A percentile compares a stretch with the other conserved stretches of the same genome.
Evolutionary conservation across 2,888 invertebrate species (phyloP).

Genomic region (Scaeva pyrastri): DNA sequence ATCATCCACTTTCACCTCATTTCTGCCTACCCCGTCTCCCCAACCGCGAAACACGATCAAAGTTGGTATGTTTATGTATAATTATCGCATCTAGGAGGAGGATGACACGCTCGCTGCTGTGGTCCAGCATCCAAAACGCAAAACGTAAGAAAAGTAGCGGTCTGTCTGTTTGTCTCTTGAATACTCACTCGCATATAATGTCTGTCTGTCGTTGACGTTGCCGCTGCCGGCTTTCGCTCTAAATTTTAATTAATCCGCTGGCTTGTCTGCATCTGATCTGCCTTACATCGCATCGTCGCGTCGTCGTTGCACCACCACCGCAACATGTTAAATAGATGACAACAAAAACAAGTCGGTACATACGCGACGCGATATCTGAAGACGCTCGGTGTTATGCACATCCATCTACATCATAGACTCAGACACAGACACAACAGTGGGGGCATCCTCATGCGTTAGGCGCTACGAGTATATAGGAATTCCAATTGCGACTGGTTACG

Average conservation of each 20-base stretch:
- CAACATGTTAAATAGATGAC: slow-evolving; percentile 62
- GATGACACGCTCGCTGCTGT: slow-evolving; percentile 60
- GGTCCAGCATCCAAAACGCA: slow-evolving; percentile 50
- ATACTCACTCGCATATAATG: slow-evolving; percentile 18
- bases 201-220: slow-evolving; percentile 48
- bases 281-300: neutral
- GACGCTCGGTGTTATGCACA: slow-evolving; percentile 33
- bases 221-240: slow-evolving; percentile 68
- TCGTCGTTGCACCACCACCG: too few relatives aligned
- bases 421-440: neutral
- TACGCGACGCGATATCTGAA: slow-evolving; percentile 36
- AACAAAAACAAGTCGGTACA: slow-evolving; percentile 51
- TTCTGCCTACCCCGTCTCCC: slow-evolving; percentile 30
- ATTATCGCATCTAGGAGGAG: slow-evolving; percentile 59
- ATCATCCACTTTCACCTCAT: slow-evolving; percentile 32
- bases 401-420: slow-evolving; percentile 11
- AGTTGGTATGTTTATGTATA: slow-evolving; percentile 62
- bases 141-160: slow-evolving; percentile 54
- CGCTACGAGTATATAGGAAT: slow-evolving; percentile 73
- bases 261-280: slow-evolving; percentile 53
- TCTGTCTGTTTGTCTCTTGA: slow-evolving; percentile 50
- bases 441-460: slow-evolving; percentile 53
- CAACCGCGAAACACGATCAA: slow-evolving; percentile 10
- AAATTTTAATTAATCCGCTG: slow-evolving; percentile 75
- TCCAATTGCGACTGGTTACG: slow-evolving; percentile 64